Evolutionary conservation across 2,113 vertebrate genomes (phyloP).

Genomic region (Uria aalge): DNA sequence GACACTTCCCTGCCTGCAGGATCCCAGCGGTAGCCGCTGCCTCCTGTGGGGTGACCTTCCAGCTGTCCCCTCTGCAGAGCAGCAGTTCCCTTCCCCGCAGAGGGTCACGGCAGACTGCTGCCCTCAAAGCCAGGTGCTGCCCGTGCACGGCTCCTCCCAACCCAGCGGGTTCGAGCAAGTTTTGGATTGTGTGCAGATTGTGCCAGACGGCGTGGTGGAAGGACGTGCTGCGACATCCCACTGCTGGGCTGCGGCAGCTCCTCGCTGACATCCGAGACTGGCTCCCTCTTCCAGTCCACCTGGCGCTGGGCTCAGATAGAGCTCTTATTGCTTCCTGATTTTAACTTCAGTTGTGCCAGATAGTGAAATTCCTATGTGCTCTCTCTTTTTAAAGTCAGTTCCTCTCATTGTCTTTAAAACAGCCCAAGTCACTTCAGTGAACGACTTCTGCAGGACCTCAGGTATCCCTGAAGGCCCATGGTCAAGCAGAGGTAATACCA

Average conservation of each 20-base stretch:
- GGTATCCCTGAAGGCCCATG: neutral
- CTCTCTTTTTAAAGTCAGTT: neutral
- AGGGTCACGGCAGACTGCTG: neutral
- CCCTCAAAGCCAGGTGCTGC: neutral
- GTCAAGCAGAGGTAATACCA: neutral
- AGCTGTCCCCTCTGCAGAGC: neutral
- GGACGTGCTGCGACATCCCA: neutral
- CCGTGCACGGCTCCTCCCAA: neutral
- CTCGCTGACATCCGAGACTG: neutral
- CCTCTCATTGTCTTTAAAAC: neutral
- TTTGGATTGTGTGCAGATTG: neutral
- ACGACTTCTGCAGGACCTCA: neutral
- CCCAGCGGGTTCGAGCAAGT: accelerated
- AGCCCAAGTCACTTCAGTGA: neutral
- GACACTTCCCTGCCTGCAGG: neutral
- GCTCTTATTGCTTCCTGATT: neutral
- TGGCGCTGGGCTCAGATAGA: neutral
- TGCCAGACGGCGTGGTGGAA: accelerated
- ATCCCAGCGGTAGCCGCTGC: accelerated
- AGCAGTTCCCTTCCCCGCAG: neutral
- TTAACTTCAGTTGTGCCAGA: neutral
- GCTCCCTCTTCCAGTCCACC: neutral
- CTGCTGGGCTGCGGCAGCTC: neutral
- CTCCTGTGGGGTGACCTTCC: neutral
- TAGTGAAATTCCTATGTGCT: neutral